A percentile compares a stretch with the other conserved stretches of the same genome.
Evolutionary conservation across 2,797 vertebrate species (phyloP).

Genomic region (Tamandua tetradactyla): DNA sequence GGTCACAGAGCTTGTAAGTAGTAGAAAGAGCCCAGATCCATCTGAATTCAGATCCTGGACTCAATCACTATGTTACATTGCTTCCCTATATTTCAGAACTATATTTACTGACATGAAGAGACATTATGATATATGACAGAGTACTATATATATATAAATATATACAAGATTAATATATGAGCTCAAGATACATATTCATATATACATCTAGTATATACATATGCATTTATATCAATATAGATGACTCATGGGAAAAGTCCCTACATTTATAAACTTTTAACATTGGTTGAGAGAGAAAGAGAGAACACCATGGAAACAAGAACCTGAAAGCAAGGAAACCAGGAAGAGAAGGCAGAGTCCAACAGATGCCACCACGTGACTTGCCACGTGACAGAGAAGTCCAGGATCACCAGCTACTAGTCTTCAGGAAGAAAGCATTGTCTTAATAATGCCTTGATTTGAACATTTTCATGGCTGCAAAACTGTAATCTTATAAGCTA

Average conservation of each 20-base stretch:
- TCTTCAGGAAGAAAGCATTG: too few relatives aligned
- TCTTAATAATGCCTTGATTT: too few relatives aligned
- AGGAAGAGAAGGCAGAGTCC: too few relatives aligned
- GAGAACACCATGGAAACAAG: too few relatives aligned
- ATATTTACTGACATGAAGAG: neutral
- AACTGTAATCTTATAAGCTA: too few relatives aligned
- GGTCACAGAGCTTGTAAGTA: neutral
- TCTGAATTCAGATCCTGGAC: neutral
- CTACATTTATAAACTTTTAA: slow-evolving; percentile 4
- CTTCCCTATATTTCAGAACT: neutral
- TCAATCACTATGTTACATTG: neutral
- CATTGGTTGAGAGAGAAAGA: neutral
- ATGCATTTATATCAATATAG: neutral
- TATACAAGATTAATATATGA: neutral
- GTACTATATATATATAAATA: neutral
- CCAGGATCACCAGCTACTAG: too few relatives aligned
- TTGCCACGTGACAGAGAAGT: too few relatives aligned
- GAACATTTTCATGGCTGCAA: too few relatives aligned
- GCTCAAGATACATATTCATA: neutral
- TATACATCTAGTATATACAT: neutral
- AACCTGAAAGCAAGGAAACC: too few relatives aligned
- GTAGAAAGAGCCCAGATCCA: neutral
- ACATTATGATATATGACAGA: neutral
- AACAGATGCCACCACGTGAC: too few relatives aligned
- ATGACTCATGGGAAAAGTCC: neutral